These are phyloP conservation scores for Netelia virgata DNA, from an alignment of 2,888 invertebrate species.

Conservation along the genomic window DNA sequence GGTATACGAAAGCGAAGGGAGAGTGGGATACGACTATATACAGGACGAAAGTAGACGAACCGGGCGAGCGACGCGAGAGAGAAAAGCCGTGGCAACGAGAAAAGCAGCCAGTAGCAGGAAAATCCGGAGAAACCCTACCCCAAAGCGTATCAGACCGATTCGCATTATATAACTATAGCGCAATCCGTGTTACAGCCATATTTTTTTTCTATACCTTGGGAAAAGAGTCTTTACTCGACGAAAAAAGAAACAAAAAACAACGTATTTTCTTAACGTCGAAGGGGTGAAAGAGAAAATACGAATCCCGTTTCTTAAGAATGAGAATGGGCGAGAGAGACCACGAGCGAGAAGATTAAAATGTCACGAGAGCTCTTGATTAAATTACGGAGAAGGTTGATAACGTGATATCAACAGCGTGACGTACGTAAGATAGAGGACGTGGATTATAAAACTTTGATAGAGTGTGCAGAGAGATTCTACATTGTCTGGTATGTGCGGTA, in stretches of 20 bases:
- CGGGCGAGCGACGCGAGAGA: constrained; percentile 54
- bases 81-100: constrained; percentile 53
- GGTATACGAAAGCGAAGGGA: constrained; percentile 11
- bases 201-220: constrained; percentile 9
- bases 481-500: neutral
- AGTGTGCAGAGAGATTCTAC: neutral
- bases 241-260: neutral
- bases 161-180: neutral
- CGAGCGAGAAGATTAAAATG: constrained; percentile 32
- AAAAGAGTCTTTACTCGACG: neutral
- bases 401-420: neutral
- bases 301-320: neutral
- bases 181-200: constrained; percentile 12
- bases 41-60: constrained; percentile 30
- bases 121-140: constrained; percentile 46
- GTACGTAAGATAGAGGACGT: neutral
- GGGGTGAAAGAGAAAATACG: neutral
- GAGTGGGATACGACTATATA: constrained; percentile 22
- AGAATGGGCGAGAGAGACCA: constrained; percentile 2
- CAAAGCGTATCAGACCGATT: constrained; percentile 15
- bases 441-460: neutral
- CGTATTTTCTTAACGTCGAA: constrained; percentile 20
- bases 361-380: constrained; percentile 31
- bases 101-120: constrained; percentile 37
- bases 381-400: constrained; percentile 1